phyloP scores from a whole-genome alignment of 2,113 vertebrate genomes.

The Chloropsis cyanopogon region DNA sequence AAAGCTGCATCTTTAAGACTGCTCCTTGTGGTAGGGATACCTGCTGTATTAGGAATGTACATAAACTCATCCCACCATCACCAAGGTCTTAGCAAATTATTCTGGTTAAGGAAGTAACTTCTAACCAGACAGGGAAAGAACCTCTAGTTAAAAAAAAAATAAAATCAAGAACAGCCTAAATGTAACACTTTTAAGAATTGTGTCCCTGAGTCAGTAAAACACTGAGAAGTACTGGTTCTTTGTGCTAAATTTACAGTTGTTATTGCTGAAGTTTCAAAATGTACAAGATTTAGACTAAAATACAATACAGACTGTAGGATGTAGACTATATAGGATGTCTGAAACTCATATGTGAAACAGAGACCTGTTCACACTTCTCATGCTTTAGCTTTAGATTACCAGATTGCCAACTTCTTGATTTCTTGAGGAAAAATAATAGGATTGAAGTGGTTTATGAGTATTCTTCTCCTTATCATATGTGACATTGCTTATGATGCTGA shows the following conservation, averaged over 20 bases:
- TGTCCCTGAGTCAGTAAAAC: background rate
- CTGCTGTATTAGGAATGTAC: background rate
- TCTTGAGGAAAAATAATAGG: background rate
- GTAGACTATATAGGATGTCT: background rate
- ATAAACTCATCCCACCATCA: background rate
- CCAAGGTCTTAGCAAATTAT: background rate
- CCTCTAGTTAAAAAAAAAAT: background rate
- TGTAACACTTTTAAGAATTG: background rate
- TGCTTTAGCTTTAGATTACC: background rate
- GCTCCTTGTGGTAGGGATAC: background rate
- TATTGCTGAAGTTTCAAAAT: background rate
- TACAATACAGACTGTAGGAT: background rate
- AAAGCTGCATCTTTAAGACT: background rate
- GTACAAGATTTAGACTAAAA: background rate
- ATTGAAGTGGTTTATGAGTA: background rate
- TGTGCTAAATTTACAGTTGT: background rate
- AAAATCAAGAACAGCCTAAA: background rate
- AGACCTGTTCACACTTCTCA: background rate
- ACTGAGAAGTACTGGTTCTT: background rate
- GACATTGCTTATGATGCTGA: background rate
- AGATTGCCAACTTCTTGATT: background rate
- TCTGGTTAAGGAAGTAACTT: background rate
- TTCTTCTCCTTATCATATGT: background rate
- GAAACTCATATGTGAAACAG: background rate
- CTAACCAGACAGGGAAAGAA: background rate